Percentiles rank a stretch among this genome's conserved stretches.
Conservation (phyloP, 2,113 vertebrate genomes). For the Oncorhynchus gorbuscha region DNA sequence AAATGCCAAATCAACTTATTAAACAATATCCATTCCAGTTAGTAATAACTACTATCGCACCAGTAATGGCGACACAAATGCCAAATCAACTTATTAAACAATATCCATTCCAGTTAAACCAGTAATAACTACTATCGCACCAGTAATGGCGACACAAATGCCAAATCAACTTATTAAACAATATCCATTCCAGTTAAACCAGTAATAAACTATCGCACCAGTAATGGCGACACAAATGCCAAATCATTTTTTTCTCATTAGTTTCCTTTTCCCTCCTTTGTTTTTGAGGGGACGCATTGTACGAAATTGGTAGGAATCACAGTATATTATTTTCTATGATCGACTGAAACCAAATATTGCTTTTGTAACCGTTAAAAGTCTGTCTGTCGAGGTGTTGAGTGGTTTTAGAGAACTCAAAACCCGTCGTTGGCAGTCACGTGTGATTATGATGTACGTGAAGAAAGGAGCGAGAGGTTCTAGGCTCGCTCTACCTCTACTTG, state of each 20-base stretch:
- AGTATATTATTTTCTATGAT: not conserved
- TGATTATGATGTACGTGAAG: not conserved
- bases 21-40: constrained; percentile 49
- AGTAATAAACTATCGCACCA: not conserved
- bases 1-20: too few species aligned
- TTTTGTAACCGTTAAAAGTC: not conserved
- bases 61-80: too few species aligned
- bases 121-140: not conserved
- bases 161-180: too few species aligned
- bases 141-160: too few species aligned
- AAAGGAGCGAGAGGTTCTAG: not conserved
- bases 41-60: not conserved
- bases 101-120: constrained; percentile 38
- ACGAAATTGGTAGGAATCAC: not conserved
- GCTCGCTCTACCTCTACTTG: not conserved
- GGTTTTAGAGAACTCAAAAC: not conserved
- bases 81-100: constrained; percentile 25
- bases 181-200: not conserved
- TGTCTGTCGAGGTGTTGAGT: not conserved
- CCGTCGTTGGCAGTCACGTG: not conserved
- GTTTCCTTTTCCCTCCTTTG: not conserved
- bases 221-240: not conserved
- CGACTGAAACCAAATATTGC: not conserved
- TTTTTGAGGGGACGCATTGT: not conserved
- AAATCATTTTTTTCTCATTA: not conserved